These are phyloP conservation scores for Saxidomus purpurata DNA, from an alignment of 1,140 invertebrate genomes.

Conservation along the genomic window DNA sequence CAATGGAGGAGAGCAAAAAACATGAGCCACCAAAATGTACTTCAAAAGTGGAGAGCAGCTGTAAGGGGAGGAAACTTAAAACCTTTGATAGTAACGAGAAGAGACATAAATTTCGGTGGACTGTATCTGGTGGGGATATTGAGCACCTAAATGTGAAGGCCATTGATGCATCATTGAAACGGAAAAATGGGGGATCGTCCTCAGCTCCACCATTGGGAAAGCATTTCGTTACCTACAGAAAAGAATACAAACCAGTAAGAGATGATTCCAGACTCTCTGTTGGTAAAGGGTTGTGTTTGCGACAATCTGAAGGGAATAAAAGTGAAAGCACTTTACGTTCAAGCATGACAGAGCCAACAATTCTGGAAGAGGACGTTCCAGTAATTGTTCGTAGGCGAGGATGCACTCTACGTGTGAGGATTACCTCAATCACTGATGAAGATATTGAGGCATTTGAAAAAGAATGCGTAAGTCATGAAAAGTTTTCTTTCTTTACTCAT, in stretches of 20 bases:
- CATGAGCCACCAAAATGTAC: slow-evolving; percentile 7
- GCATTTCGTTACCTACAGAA: not conserved
- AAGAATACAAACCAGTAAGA: not conserved
- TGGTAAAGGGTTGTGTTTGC: not conserved
- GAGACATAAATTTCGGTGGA: not conserved
- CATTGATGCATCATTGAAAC: not conserved
- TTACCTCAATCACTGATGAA: slow-evolving; percentile 78
- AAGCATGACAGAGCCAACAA: slow-evolving; percentile 79
- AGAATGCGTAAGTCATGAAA: slow-evolving; percentile 29
- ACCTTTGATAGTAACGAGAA: not conserved
- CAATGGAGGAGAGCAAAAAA: slow-evolving; percentile 33
- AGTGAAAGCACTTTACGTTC: not conserved
- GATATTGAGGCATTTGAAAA: slow-evolving; percentile 67
- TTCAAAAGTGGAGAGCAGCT: not conserved
- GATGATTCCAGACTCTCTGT: not conserved
- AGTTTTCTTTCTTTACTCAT: too few species aligned
- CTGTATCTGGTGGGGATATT: slow-evolving; percentile 12
- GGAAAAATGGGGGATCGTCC: not conserved
- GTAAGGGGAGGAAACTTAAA: not conserved
- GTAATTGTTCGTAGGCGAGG: slow-evolving; percentile 87
- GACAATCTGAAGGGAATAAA: not conserved
- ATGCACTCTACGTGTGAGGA: slow-evolving; percentile 85
- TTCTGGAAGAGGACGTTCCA: slow-evolving; percentile 86
- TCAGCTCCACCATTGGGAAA: not conserved
- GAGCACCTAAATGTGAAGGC: not conserved